Evolutionary conservation across 1,140 invertebrate species (phyloP).

Genomic region (Drosophila quadrilineata): DNA sequence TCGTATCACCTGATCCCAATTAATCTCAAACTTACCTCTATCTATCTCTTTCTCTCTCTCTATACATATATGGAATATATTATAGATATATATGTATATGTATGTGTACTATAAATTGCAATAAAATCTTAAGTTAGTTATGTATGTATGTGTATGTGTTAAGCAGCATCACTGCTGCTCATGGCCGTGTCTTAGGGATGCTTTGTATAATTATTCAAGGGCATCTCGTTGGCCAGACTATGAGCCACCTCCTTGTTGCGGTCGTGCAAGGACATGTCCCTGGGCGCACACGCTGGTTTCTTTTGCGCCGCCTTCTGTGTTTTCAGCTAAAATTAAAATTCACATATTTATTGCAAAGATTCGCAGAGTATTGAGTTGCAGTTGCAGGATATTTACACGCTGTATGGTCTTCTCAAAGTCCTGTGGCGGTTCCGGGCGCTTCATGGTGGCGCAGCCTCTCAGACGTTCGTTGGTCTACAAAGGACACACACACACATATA

Average conservation of each 20-base stretch:
- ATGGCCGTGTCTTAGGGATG: constrained; percentile 79
- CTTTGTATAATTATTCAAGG: constrained; percentile 78
- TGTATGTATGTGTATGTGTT: constrained; percentile 27
- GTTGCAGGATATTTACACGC: constrained; percentile 61
- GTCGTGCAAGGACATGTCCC: constrained; percentile 72
- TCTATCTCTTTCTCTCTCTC: too few species aligned
- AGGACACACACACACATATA: constrained; percentile 16
- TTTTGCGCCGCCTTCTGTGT: constrained; percentile 78
- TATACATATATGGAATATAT: constrained; percentile 6
- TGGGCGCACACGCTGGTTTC: constrained; percentile 57
- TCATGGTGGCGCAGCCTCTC: constrained; percentile 72
- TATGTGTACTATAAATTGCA: not conserved
- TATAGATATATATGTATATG: constrained; percentile 24
- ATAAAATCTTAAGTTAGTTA: too few species aligned
- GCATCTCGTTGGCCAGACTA: constrained; percentile 70
- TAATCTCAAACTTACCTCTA: constrained; percentile 3
- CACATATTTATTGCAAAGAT: not conserved
- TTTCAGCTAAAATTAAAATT: constrained; percentile 53
- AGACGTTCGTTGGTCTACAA: constrained; percentile 65
- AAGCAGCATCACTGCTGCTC: constrained; percentile 64
- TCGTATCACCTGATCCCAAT: constrained; percentile 61
- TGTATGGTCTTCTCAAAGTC: constrained; percentile 81
- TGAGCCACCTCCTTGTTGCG: constrained; percentile 71
- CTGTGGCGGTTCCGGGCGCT: constrained; percentile 75
- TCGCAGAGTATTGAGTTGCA: not conserved